phyloP scores from a whole-genome alignment of 53 echinoderm and acorn worm species.

The Luidia sarsii region DNA sequence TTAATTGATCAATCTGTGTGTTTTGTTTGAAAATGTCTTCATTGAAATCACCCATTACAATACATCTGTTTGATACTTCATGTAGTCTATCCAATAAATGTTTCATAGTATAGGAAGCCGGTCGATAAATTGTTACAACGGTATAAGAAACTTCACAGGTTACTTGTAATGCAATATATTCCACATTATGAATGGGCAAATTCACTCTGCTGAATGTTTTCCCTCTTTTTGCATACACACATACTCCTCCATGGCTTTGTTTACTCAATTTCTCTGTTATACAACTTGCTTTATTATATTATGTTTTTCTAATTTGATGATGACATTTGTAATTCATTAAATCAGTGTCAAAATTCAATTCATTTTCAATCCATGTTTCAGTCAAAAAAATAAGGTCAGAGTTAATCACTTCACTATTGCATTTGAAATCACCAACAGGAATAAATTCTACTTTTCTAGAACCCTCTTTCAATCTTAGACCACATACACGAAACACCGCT shows the following conservation, averaged over 20 bases:
- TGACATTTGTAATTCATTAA: slow-evolving; percentile 9
- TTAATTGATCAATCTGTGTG: no score
- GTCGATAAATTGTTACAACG: background rate
- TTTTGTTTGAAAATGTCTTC: slow-evolving; percentile 12
- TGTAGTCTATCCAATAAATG: background rate
- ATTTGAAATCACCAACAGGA: slow-evolving; percentile 36
- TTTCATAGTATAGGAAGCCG: slow-evolving; percentile 9
- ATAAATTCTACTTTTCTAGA: no score
- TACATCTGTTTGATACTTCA: slow-evolving; percentile 7
- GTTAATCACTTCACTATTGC: background rate
- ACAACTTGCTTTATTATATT: slow-evolving; percentile 3
- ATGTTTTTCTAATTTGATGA: slow-evolving; percentile 10
- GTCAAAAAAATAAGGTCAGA: slow-evolving; percentile 47
- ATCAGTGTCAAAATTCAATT: background rate
- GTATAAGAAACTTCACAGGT: background rate
- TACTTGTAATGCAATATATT: background rate
- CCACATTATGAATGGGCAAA: background rate
- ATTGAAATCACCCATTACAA: no score
- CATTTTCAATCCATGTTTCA: slow-evolving; percentile 50
- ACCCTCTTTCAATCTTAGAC: no score
- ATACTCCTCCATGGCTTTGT: slow-evolving; percentile 25
- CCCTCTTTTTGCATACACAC: slow-evolving; percentile 13
- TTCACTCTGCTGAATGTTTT: background rate
- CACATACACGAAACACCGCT: no score
- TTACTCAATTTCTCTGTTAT: background rate